A percentile compares a stretch with the other conserved stretches of the same genome.
Conservation (phyloP, 1,140 invertebrate genomes). For the Drosophila pseudoananassae region DNA sequence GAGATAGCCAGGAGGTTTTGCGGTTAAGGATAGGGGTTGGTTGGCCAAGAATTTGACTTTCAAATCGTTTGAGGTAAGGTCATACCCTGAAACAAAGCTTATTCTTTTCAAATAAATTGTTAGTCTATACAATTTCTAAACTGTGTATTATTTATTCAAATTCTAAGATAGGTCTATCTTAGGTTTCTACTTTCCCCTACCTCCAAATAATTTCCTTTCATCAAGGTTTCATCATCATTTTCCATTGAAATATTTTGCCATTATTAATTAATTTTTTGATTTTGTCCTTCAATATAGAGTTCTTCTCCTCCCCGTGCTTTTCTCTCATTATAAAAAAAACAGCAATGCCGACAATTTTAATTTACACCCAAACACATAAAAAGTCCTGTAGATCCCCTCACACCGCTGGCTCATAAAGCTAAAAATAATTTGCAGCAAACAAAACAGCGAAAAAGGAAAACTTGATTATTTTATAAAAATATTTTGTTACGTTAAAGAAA, state of each 20-base stretch:
- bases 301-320: conserved; percentile 8
- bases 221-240: conserved; percentile 14
- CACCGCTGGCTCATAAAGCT: conserved; percentile 10
- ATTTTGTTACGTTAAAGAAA: conserved; percentile 74
- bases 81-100: conserved; percentile 7
- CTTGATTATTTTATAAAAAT: conserved; percentile 80
- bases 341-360: conserved; percentile 51
- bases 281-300: conserved; percentile 45
- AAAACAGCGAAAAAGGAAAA: conserved; percentile 64
- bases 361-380: conserved; percentile 41
- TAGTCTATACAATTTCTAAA: background rate
- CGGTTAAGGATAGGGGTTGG: conserved; percentile 28
- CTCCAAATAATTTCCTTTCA: conserved; percentile 21
- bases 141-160: background rate
- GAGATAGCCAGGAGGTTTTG: conserved; percentile 7
- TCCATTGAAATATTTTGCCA: conserved; percentile 33
- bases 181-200: background rate
- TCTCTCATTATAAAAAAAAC: conserved; percentile 35
- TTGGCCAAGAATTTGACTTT: conserved; percentile 32
- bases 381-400: background rate
- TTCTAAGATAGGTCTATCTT: too few species aligned
- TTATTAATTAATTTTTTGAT: conserved; percentile 60
- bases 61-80: conserved; percentile 17
- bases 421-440: conserved; percentile 71
- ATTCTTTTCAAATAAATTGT: conserved; percentile 15